Base-by-base conservation (phyloP, 2,113 vertebrate species). In the Microtus montanus region DNA sequence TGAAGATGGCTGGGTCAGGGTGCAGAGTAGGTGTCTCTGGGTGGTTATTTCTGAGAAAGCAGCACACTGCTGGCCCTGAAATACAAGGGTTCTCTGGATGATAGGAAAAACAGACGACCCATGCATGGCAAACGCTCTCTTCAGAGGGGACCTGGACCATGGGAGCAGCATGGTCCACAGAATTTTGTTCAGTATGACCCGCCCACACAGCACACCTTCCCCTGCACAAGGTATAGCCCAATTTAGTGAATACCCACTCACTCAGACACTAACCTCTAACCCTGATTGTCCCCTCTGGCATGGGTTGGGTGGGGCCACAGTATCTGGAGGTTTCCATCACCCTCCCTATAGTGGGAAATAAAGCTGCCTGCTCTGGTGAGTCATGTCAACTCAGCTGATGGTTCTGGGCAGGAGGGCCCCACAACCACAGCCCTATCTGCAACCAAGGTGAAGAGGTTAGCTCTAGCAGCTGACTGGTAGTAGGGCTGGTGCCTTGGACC, bases 371-470 rank as follows among this genome's bases (percentile, higher is more conserved):
- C 5, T 0, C 2, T 4, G 17, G 63, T 96, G 88, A 96, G 85
- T 73, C 70, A 87, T 33, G 93, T 7, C 52, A 79, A 77, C 3
- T 73, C 0, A 0, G 71, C 71, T 3, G 13, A 63, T 22, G n/a
- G 54, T 38, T 24, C 71, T 78, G 64, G 33, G 9, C 3, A 4
- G 6, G 17, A 64, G 75, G 19, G 68, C 0, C n/a, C 85, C 0
- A 61, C 52, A 96, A 38, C 78, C 30, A 1, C 68, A 2, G 33
- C 70, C 64, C 88, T 2, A 17, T 66, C 70, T 95, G 89, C 26
- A 38, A 77, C 89, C 77, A 84, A 96, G 84, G 95, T 68, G 71
- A 91, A 26, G 14, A 87, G 92, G 96, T 96, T 85, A 84, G 92
- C 79, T 58, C 70, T 41, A 33, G 44, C 44, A 80, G 73, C 74